These are phyloP conservation scores for Odontamblyopus rebecca DNA, from an alignment of 2,797 vertebrate genomes.

Conservation along the genomic window DNA sequence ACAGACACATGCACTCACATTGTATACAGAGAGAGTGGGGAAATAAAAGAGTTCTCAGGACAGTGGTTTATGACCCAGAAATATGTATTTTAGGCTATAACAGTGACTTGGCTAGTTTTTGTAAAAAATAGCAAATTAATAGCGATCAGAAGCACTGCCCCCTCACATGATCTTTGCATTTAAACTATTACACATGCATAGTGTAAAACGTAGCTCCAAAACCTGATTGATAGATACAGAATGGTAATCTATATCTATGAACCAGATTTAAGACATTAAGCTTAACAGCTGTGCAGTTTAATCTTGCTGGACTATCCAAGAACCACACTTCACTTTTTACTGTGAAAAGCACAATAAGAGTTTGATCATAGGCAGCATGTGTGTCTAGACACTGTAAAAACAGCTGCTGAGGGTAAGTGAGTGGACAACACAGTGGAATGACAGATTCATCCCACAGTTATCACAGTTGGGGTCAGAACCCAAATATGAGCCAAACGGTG, in stretches of 20 bases:
- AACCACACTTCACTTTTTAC: constrained; percentile 43
- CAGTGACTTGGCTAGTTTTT: background rate
- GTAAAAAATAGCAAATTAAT: background rate
- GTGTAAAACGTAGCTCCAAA: background rate
- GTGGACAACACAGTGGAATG: constrained; percentile 50
- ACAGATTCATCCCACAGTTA: constrained; percentile 62
- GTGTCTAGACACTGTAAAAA: constrained; percentile 79
- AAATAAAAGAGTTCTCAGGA: background rate
- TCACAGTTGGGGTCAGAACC: constrained; percentile 60
- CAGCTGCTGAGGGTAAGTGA: constrained; percentile 53
- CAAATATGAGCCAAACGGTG: constrained; percentile 41
- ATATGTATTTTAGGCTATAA: background rate
- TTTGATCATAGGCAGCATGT: constrained; percentile 62
- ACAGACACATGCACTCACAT: constrained; percentile 20
- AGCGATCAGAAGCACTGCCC: background rate
- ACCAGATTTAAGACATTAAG: constrained; percentile 5
- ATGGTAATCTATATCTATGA: too few relatives aligned
- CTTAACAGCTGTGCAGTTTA: constrained; percentile 23
- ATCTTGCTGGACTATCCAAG: constrained; percentile 31
- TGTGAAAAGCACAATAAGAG: constrained; percentile 52
- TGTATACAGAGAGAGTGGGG: background rate
- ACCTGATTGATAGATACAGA: background rate
- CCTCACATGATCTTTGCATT: background rate
- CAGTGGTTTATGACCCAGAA: too few relatives aligned
- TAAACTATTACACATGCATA: background rate